Evolutionary conservation across 2,113 vertebrate species (phyloP), one percentile per base, ranked within the genome.

Genomic region (Apeltes quadracus): DNA sequence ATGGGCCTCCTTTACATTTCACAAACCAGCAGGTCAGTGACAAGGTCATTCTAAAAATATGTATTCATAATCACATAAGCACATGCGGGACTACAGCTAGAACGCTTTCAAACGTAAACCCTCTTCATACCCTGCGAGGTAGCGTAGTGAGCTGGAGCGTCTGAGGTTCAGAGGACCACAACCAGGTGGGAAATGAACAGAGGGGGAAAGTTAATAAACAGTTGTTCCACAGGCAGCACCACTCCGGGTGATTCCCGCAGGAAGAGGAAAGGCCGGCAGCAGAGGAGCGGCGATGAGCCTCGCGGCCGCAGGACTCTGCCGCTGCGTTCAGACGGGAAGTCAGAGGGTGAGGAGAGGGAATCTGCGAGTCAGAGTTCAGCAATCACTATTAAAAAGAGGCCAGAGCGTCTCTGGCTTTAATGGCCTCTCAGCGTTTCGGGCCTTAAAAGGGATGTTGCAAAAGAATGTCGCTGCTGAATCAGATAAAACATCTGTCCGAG

Each of bases 181-280:
- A 81, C 84, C 89, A 87, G 84, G 88, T 88, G 85, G 85, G 89
- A 88, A 90, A 90, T 93, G 85, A 89, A 88, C 82, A 85, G 87
- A 83, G 84, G 87, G n/a, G 86, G 85, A 91, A 88, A 91, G 81
- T 87, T 91, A 88, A 91, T 91, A 90, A 91, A 91, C 72, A 76
- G 81, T 87, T 85, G 78, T 80, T 87, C 75, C 82, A 61, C 59
- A 72, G n/a, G 79, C 83, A 70, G 68, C 75, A 85, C 58, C 79
- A 79, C 71, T 78, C 71, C 15, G 73, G 78, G 58, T 85, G 69
- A 88, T 74, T 91, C 86, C 88, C 81, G 72, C 83, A 88, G 88
- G 88, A 89, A 88, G 81, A 83, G 85, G n/a, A 90, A 78, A 89
- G 82, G 87, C 81, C 86, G 85, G 87, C 83, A 81, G 85, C 84